Percentiles rank a stretch among this genome's conserved stretches.
Conservation (phyloP, 2,797 vertebrate species). For the Urosaurus nigricauda region DNA sequence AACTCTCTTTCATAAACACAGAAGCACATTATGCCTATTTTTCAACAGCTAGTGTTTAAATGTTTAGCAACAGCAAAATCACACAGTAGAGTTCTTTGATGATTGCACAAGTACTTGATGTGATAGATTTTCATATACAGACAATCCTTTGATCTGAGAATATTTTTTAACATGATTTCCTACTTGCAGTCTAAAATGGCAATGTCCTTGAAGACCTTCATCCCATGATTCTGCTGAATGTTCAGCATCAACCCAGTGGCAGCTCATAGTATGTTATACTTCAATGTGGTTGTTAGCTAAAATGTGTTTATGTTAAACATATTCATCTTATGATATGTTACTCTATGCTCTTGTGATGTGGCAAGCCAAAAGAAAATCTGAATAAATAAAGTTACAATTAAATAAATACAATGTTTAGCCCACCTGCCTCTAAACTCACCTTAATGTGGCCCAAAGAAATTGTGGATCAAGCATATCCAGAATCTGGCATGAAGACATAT, state of each 20-base stretch:
- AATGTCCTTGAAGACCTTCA: neutral
- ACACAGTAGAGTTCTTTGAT: neutral
- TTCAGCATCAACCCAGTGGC: neutral
- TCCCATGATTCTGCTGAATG: neutral
- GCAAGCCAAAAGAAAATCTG: conserved; percentile 3
- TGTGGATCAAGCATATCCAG: neutral
- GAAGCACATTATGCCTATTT: neutral
- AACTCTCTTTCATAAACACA: no score
- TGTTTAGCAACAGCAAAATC: neutral
- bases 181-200: neutral
- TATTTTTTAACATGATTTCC: neutral
- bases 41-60: neutral
- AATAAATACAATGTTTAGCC: conserved; percentile 21
- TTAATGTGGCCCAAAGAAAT: conserved; percentile 21
- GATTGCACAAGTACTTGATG: neutral
- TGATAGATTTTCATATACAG: neutral
- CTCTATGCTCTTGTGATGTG: neutral
- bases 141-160: neutral
- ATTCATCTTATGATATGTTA: neutral
- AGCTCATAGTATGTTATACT: neutral
- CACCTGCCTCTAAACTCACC: neutral
- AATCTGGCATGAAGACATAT: neutral
- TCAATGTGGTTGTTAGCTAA: neutral
- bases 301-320: neutral
- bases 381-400: conserved; percentile 3